These are phyloP conservation scores for Sebastes steindachneri DNA, from an alignment of 2,797 vertebrate genomes.

Conservation along the genomic window DNA sequence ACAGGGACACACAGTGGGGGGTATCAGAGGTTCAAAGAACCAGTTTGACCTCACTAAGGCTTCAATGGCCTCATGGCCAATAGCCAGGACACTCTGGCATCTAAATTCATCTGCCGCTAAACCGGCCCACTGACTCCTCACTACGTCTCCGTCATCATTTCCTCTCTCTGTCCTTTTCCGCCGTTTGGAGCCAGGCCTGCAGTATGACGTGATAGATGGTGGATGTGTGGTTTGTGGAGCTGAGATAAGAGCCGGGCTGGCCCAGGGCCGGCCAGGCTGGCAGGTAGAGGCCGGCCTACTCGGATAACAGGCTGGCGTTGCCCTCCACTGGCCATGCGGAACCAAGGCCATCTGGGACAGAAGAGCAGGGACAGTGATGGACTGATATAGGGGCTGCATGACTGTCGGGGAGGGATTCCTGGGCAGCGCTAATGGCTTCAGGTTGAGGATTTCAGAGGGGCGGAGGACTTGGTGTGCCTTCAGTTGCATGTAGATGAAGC, in stretches of 20 bases:
- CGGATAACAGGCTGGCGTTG: constrained; percentile 56
- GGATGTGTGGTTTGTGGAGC: not conserved
- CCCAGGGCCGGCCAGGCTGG: not conserved
- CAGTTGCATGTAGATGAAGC: constrained; percentile 27
- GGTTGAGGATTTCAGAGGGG: not conserved
- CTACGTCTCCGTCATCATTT: not conserved
- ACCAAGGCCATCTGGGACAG: constrained; percentile 81
- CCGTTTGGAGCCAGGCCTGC: not conserved
- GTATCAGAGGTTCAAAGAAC: constrained; percentile 20
- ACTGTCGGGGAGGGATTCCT: constrained; percentile 14
- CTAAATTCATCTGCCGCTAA: not conserved
- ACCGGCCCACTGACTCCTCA: not conserved
- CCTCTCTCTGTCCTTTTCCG: not conserved
- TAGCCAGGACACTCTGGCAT: not conserved
- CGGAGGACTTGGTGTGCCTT: constrained; percentile 15
- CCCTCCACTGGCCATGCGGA: constrained; percentile 77
- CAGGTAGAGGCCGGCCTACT: constrained; percentile 56
- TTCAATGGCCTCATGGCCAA: not conserved
- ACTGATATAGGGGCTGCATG: constrained; percentile 26
- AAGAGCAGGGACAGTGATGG: constrained; percentile 39
- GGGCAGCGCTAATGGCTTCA: constrained; percentile 23
- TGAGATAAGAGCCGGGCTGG: constrained; percentile 22
- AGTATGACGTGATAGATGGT: constrained; percentile 17
- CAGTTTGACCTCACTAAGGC: constrained; percentile 8
- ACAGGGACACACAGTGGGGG: not conserved